phyloP scores from a whole-genome alignment of 92 coral and sea anemone species.

The Siderastrea radians region DNA sequence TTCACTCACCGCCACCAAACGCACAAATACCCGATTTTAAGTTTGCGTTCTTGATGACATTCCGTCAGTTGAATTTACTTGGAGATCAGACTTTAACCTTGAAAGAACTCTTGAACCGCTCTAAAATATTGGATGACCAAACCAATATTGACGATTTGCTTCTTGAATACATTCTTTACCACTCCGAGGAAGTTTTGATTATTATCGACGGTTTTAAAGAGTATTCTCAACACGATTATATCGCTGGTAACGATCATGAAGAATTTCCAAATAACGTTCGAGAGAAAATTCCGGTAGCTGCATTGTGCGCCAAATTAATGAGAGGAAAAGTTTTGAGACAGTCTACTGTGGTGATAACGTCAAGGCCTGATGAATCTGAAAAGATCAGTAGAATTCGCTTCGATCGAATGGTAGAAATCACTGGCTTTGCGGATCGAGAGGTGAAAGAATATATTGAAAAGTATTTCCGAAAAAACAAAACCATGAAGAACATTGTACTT shows the following conservation, averaged over 20 bases:
- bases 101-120: too few relatives aligned
- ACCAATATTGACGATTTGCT: too few relatives aligned
- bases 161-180: too few relatives aligned
- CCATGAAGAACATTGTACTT: slow-evolving; percentile 15
- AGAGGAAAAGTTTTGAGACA: slow-evolving; percentile 34
- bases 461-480: slow-evolving; percentile 40
- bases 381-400: slow-evolving; percentile 44
- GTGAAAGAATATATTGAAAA: slow-evolving; percentile 56
- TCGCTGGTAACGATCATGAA: slow-evolving; percentile 19
- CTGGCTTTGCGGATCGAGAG: slow-evolving; percentile 57
- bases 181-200: slow-evolving; percentile 51
- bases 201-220: slow-evolving; percentile 65
- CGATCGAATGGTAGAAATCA: slow-evolving; percentile 59
- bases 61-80: too few relatives aligned
- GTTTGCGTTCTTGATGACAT: too few relatives aligned
- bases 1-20: too few relatives aligned
- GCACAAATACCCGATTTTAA: too few relatives aligned
- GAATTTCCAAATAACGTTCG: slow-evolving; percentile 25
- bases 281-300: slow-evolving; percentile 44
- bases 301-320: slow-evolving; percentile 44
- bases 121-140: too few relatives aligned
- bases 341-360: slow-evolving; percentile 43
- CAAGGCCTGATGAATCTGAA: slow-evolving; percentile 63
- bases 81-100: too few relatives aligned
- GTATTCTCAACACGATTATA: slow-evolving; percentile 21